Evolutionary conservation across 2,113 vertebrate species (phyloP).

Genomic region (Aphyosemion australe): DNA sequence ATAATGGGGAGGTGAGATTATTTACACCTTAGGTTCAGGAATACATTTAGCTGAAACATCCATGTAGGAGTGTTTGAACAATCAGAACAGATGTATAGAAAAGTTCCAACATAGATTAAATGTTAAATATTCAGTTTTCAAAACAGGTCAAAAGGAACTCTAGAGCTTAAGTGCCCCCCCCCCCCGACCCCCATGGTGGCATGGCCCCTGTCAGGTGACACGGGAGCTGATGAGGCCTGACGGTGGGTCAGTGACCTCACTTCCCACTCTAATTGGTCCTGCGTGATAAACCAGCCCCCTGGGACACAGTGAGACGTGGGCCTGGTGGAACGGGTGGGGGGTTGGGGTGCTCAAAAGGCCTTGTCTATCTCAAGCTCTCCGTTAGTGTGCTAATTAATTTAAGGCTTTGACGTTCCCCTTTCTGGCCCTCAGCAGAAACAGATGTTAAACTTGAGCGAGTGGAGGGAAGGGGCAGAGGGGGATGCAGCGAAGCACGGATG

Average conservation of each 20-base stretch:
- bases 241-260: slow-evolving; percentile 72
- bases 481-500: not conserved
- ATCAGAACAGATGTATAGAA: too few species aligned
- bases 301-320: slow-evolving; percentile 35
- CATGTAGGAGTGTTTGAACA: too few species aligned
- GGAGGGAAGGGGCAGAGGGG: not conserved
- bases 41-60: too few species aligned
- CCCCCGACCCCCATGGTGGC: slow-evolving; percentile 39
- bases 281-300: slow-evolving; percentile 66
- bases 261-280: slow-evolving; percentile 73
- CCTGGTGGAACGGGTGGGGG: slow-evolving; percentile 27
- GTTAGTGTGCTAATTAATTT: slow-evolving; percentile 77
- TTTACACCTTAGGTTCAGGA: too few species aligned
- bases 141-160: not conserved
- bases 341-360: slow-evolving; percentile 24
- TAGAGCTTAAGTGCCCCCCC: not conserved
- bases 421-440: slow-evolving; percentile 69
- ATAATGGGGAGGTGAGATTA: too few species aligned
- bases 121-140: too few species aligned
- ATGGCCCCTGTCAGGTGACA: slow-evolving; percentile 70
- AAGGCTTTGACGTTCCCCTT: slow-evolving; percentile 62
- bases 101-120: too few species aligned
- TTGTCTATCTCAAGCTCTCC: slow-evolving; percentile 59
- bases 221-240: slow-evolving; percentile 72
- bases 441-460: slow-evolving; percentile 63